Evolutionary conservation across 2,113 vertebrate genomes (phyloP).

Genomic region (Scortum barcoo): DNA sequence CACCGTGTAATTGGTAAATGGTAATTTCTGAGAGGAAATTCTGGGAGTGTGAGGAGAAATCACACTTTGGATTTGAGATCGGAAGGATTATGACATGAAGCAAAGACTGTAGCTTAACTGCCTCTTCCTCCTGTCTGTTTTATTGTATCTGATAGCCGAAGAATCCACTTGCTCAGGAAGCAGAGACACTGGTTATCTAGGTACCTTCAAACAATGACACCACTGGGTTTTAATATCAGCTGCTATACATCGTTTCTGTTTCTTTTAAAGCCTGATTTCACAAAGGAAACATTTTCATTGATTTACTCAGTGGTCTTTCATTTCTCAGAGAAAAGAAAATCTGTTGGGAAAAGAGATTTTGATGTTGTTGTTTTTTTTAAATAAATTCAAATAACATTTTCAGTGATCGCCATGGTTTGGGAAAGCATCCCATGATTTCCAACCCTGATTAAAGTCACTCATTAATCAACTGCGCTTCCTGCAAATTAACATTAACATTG

Average conservation of each 20-base stretch:
- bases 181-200: conserved; percentile 67
- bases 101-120: conserved; percentile 67
- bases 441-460: conserved; percentile 63
- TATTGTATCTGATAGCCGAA: conserved; percentile 66
- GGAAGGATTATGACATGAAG: conserved; percentile 78
- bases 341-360: conserved; percentile 3
- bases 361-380: neutral
- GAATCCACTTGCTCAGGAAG: conserved; percentile 61
- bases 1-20: conserved; percentile 83
- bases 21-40: conserved; percentile 81
- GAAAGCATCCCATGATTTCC: conserved; percentile 35
- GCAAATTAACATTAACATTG: conserved; percentile 71
- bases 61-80: conserved; percentile 71
- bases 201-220: conserved; percentile 68
- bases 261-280: conserved; percentile 61
- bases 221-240: conserved; percentile 64
- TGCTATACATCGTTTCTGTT: conserved; percentile 49
- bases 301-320: conserved; percentile 17
- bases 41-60: conserved; percentile 65
- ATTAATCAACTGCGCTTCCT: conserved; percentile 65
- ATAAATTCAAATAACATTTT: conserved; percentile 21
- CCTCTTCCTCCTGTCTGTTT: conserved; percentile 66
- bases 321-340: conserved; percentile 18
- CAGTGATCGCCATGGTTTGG: conserved; percentile 24
- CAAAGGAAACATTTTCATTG: conserved; percentile 57